A percentile compares a stretch with the other conserved stretches of the same genome.
These are phyloP conservation scores for Caenorhabditis tropicalis DNA, from an alignment of 1,140 invertebrate species.

Conservation along the genomic window DNA sequence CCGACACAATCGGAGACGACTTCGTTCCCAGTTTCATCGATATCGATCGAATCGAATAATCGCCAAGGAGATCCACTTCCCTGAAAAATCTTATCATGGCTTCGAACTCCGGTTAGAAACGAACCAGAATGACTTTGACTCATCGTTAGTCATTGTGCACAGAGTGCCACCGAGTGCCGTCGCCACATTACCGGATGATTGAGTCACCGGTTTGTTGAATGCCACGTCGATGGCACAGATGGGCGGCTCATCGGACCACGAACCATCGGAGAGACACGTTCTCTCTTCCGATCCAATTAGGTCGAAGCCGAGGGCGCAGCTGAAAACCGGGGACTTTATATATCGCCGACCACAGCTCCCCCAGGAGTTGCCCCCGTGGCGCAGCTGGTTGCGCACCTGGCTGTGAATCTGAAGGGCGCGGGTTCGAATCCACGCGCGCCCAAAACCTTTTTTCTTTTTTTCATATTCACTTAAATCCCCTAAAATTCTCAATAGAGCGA, in stretches of 20 bases:
- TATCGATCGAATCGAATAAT: slow-evolving; percentile 24
- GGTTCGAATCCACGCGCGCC: too few species aligned
- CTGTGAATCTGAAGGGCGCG: background rate
- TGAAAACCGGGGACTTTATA: background rate
- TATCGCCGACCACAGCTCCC: background rate
- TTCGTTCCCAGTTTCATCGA: slow-evolving; percentile 23
- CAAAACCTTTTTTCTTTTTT: background rate
- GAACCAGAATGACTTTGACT: slow-evolving; percentile 48
- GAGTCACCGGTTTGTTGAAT: slow-evolving; percentile 44
- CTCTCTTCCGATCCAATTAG: slow-evolving; percentile 57
- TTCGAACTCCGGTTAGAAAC: background rate
- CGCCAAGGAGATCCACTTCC: slow-evolving; percentile 48
- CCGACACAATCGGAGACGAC: slow-evolving; percentile 30
- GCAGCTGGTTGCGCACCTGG: background rate
- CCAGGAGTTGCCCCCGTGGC: background rate
- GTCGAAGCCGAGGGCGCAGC: slow-evolving; percentile 57
- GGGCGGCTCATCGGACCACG: slow-evolving; percentile 52
- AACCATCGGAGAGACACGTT: slow-evolving; percentile 48
- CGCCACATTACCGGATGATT: slow-evolving; percentile 48
- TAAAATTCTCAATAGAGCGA: too few species aligned
- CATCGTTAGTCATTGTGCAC: slow-evolving; percentile 45
- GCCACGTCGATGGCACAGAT: slow-evolving; percentile 58
- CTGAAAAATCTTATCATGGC: slow-evolving; percentile 13
- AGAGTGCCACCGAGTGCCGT: slow-evolving; percentile 35
- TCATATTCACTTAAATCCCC: too few species aligned